Conservation (phyloP, 2,113 vertebrate genomes). For the Thunnus thynnus region DNA sequence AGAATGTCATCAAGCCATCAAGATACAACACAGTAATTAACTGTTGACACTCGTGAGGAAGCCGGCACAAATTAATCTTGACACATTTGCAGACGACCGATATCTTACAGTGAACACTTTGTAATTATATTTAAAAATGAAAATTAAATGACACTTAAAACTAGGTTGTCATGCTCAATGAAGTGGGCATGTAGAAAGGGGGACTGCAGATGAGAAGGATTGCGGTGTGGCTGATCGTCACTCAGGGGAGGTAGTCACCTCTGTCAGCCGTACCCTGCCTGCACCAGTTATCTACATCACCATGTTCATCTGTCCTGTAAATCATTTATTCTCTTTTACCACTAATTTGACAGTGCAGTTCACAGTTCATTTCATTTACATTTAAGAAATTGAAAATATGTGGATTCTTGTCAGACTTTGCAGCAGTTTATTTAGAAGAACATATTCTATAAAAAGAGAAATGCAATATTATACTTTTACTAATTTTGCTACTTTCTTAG, state of each 20-base stretch:
- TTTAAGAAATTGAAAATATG: slow-evolving; percentile 3
- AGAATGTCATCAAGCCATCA: slow-evolving; percentile 99
- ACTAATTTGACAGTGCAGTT: slow-evolving; percentile 20
- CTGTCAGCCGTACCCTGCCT: slow-evolving; percentile 36
- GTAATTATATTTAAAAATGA: slow-evolving; percentile 99
- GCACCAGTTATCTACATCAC: slow-evolving; percentile 51
- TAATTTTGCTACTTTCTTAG: background rate
- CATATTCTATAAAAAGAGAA: background rate
- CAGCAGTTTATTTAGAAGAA: background rate
- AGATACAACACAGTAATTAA: slow-evolving; percentile 99
- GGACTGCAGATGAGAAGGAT: slow-evolving; percentile 61
- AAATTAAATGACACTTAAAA: slow-evolving; percentile 99
- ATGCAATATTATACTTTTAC: background rate
- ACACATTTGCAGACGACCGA: slow-evolving; percentile 99
- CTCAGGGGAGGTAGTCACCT: slow-evolving; percentile 56
- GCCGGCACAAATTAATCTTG: slow-evolving; percentile 99
- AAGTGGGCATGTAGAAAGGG: slow-evolving; percentile 84
- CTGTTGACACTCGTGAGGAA: slow-evolving; percentile 99
- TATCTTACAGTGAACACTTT: slow-evolving; percentile 99
- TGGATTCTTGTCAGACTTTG: slow-evolving; percentile 5
- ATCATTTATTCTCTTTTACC: slow-evolving; percentile 52
- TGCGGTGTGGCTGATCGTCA: slow-evolving; percentile 49
- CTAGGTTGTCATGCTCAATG: slow-evolving; percentile 99
- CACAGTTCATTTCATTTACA: slow-evolving; percentile 8
- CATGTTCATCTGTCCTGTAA: slow-evolving; percentile 53